phyloP scores from a whole-genome alignment of 1,140 invertebrate species.

The Tyrophagus putrescentiae region DNA sequence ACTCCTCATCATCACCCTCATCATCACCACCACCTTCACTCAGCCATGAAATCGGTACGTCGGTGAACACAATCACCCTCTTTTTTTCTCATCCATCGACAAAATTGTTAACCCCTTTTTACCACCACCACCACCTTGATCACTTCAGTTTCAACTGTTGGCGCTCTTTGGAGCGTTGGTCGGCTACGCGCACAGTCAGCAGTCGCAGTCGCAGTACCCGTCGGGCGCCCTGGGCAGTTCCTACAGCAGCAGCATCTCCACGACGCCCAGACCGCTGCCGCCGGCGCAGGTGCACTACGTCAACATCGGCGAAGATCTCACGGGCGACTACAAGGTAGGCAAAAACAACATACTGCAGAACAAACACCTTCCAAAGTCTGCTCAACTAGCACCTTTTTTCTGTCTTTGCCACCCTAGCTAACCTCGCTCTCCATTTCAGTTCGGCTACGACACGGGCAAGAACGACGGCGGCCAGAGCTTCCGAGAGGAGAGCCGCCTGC shows the following conservation, averaged over 20 bases:
- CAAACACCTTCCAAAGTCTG: too few species aligned
- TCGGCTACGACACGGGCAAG: constrained; percentile 30
- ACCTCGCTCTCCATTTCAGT: constrained; percentile 12
- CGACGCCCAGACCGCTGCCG: constrained; percentile 3
- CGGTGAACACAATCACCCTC: too few species aligned
- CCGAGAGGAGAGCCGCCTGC: constrained; percentile 28
- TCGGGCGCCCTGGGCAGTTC: not conserved
- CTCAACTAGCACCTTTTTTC: too few species aligned
- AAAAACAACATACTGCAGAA: too few species aligned
- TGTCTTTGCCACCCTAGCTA: too few species aligned
- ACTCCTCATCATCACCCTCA: too few species aligned
- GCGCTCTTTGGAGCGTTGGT: not conserved
- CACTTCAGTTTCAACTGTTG: not conserved
- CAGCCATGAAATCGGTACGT: too few species aligned
- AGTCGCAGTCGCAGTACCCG: not conserved
- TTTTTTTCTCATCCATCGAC: too few species aligned
- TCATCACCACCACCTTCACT: too few species aligned
- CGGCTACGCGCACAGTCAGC: not conserved
- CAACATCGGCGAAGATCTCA: constrained; percentile 22
- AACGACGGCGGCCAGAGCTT: constrained; percentile 28
- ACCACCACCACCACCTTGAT: not conserved
- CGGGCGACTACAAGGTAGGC: constrained; percentile 24
- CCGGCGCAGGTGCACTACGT: constrained; percentile 24
- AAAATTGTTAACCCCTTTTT: not conserved
- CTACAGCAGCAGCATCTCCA: not conserved